Percentiles rank a stretch among this genome's conserved stretches.
Conservation (phyloP, 2,113 vertebrate species). For the Crotalus horridus region DNA sequence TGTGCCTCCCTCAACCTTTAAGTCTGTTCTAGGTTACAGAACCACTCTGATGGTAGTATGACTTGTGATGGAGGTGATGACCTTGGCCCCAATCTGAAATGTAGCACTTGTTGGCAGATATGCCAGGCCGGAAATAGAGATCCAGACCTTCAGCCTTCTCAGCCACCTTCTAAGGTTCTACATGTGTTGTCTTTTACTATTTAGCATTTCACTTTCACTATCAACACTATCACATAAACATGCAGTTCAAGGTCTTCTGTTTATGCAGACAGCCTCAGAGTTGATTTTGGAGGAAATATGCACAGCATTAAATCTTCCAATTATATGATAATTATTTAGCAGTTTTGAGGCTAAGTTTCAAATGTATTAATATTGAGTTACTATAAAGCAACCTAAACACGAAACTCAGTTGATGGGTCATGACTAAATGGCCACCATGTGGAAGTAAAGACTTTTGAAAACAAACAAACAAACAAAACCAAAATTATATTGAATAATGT, state of each 20-base stretch:
- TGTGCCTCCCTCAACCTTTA: not conserved
- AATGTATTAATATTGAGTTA: not conserved
- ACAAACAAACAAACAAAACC: not conserved
- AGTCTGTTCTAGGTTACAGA: too few relatives aligned
- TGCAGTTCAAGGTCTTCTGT: not conserved
- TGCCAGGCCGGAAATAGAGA: not conserved
- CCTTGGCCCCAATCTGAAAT: not conserved
- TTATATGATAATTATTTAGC: not conserved
- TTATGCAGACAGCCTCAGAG: not conserved
- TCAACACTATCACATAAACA: not conserved
- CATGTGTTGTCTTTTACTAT: not conserved
- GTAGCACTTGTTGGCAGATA: not conserved
- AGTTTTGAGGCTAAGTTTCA: not conserved
- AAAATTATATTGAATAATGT: not conserved
- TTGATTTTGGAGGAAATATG: not conserved
- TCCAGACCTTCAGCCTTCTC: not conserved
- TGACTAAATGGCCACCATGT: not conserved
- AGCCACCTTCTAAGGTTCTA: not conserved
- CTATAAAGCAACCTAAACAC: not conserved
- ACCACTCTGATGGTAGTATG: not conserved
- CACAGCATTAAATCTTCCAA: not conserved
- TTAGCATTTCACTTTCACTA: not conserved
- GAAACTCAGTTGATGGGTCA: not conserved
- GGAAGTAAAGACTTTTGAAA: not conserved
- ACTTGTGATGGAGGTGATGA: not conserved